phyloP scores from a whole-genome alignment of 2,797 vertebrate genomes.

The Gallinago stenura region DNA sequence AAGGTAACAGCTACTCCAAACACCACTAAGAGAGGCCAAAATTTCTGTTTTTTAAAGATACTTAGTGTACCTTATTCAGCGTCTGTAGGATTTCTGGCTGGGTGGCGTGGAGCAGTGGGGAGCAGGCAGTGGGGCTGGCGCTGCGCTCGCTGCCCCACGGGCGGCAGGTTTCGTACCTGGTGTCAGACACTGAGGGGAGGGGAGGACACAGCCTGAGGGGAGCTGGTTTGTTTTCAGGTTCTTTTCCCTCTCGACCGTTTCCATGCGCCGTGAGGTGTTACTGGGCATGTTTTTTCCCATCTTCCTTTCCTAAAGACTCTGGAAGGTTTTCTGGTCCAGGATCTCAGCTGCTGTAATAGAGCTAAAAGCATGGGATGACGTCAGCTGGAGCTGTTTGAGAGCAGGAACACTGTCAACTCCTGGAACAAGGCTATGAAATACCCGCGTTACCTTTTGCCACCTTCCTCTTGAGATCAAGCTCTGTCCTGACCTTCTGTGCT shows the following conservation, averaged over 20 bases:
- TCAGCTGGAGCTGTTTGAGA: not conserved
- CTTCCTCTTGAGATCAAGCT: not conserved
- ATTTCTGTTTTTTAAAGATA: not conserved
- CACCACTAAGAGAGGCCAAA: not conserved
- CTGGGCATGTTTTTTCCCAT: not conserved
- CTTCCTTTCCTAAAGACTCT: not conserved
- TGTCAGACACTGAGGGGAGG: too few relatives aligned
- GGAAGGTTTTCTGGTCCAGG: not conserved
- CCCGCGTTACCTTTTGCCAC: not conserved
- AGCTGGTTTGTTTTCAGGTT: not conserved
- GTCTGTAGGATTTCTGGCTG: not conserved
- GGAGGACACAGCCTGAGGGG: too few relatives aligned
- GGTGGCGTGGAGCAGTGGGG: rapidly evolving
- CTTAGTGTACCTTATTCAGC: not conserved
- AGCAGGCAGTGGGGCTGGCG: rapidly evolving
- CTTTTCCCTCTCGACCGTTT: not conserved
- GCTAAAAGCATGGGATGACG: not conserved
- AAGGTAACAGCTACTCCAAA: not conserved
- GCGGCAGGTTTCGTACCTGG: not conserved
- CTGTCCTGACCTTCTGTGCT: not conserved
- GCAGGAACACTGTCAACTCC: not conserved
- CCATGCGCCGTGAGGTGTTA: rapidly evolving
- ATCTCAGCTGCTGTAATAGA: not conserved
- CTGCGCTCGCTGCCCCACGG: not conserved
- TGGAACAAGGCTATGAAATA: not conserved